Base-by-base conservation (phyloP, 2,888 invertebrate genomes). In the Trachelus stipa region DNA sequence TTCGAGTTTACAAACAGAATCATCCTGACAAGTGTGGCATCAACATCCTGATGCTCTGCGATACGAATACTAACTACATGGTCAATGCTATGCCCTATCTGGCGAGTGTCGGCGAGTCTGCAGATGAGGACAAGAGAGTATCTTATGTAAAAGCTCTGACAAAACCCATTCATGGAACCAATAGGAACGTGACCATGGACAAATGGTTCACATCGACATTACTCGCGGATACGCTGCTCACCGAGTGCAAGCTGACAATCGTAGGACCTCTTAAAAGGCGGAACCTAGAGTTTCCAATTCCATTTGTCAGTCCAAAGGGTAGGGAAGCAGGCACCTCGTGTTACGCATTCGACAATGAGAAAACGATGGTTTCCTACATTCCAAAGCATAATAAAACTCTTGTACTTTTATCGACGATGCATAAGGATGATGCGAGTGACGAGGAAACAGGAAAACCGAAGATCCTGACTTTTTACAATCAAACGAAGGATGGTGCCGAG, bases 401-500 rank as follows among this genome's bases (percentile, higher is more conserved):
- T 23, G 31, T 81, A 1, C 69, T 78, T 15, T 23, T 76, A 30
- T 81, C 80, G n/a, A 79, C 79, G 11, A 35, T 79, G 75, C 79
- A 80, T 34, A 37, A 33, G 33, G 77, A 77, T 33, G 40, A 35
- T 15, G 35, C 56, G 33, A 56, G 37, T 69, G 79, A 83, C 40
- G 15, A 40, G 69, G 76, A 77, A 33, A 76, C 80, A 40, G 76
- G 76, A 34, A 84, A 82, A 77, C 83, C 83, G 12, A 76, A 79
- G 73, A 81, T 81, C 34, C 73, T 84, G 3, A 34, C 79, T 12
- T 79, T 76, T 35, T 83, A 83, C 77, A 84, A 85, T 68, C 71
- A 75, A 35, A 85, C 81, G 34, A 84, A 83, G 78, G 80, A 79
- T 73, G 81, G 79, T 34, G 80, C 81, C 12, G 83, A 82, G 68